Percentiles rank a stretch among this genome's conserved stretches.
Conservation (phyloP, 2,797 vertebrate species). For the Sebastiscus tertius region DNA sequence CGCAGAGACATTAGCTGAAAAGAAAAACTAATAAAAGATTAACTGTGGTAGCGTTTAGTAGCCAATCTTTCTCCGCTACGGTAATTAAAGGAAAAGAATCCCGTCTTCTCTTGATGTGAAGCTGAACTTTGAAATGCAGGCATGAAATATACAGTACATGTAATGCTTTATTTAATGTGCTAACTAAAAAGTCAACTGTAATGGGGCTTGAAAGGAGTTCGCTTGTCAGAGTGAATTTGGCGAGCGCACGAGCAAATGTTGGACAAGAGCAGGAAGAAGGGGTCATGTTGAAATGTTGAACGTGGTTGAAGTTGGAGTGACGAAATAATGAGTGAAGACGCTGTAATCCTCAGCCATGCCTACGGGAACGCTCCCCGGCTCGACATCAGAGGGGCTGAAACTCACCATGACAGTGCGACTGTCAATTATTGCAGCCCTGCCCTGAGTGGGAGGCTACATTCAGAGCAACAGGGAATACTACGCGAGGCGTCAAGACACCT, state of each 20-base stretch:
- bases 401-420: slow-evolving; percentile 59
- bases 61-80: neutral
- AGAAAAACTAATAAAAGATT: slow-evolving; percentile 27
- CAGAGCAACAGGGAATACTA: slow-evolving; percentile 35
- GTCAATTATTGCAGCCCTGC: slow-evolving; percentile 48
- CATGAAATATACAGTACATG: slow-evolving; percentile 9
- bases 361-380: slow-evolving; percentile 47
- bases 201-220: slow-evolving; percentile 12
- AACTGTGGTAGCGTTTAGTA: slow-evolving; percentile 2
- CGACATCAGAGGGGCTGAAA: slow-evolving; percentile 66
- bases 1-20: slow-evolving; percentile 37
- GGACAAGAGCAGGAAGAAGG: slow-evolving; percentile 38
- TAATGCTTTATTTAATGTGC: neutral
- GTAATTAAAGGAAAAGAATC: neutral
- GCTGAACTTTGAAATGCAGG: neutral
- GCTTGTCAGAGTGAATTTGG: slow-evolving; percentile 37
- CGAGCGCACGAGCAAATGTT: neutral
- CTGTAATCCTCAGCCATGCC: slow-evolving; percentile 65
- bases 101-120: neutral
- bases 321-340: slow-evolving; percentile 72
- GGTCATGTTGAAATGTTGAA: slow-evolving; percentile 61
- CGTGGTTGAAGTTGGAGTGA: slow-evolving; percentile 62
- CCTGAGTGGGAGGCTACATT: slow-evolving; percentile 51
- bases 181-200: slow-evolving; percentile 29
- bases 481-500: slow-evolving; percentile 41